These are phyloP conservation scores for Oriolus oriolus DNA, from an alignment of 2,113 vertebrate species.

Conservation along the genomic window DNA sequence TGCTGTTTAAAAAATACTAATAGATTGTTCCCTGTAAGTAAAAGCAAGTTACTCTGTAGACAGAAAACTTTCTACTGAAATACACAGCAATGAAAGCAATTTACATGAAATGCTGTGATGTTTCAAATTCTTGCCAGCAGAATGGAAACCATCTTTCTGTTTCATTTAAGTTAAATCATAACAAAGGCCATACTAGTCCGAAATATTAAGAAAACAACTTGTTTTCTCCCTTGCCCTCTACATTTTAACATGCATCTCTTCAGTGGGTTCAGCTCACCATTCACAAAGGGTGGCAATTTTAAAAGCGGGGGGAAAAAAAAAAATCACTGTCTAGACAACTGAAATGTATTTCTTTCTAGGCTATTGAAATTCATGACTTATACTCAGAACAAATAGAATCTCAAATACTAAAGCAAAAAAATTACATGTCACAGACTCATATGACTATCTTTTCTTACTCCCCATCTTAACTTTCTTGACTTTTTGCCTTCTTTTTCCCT, in stretches of 20 bases:
- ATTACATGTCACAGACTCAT: neutral
- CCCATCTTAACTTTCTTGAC: neutral
- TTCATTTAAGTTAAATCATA: neutral
- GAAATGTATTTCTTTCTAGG: neutral
- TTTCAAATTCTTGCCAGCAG: neutral
- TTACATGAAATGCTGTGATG: neutral
- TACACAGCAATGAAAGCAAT: neutral
- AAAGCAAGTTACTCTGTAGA: neutral
- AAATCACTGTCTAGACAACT: neutral
- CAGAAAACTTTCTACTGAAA: neutral
- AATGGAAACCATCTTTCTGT: neutral
- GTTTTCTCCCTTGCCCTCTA: rapidly evolving
- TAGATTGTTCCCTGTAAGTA: neutral
- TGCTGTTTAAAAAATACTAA: neutral
- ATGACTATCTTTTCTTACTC: neutral
- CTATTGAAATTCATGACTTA: neutral
- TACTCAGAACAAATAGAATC: neutral
- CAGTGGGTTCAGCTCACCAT: neutral
- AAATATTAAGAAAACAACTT: neutral
- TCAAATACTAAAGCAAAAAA: neutral
- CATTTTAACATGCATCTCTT: neutral
- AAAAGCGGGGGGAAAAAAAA: neutral
- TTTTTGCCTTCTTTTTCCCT: neutral
- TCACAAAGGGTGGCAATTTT: neutral
- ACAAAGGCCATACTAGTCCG: neutral